Percentiles rank a stretch among this genome's conserved stretches.
phyloP scores from a whole-genome alignment of 2,797 vertebrate genomes.

The Liparis tanakae region DNA sequence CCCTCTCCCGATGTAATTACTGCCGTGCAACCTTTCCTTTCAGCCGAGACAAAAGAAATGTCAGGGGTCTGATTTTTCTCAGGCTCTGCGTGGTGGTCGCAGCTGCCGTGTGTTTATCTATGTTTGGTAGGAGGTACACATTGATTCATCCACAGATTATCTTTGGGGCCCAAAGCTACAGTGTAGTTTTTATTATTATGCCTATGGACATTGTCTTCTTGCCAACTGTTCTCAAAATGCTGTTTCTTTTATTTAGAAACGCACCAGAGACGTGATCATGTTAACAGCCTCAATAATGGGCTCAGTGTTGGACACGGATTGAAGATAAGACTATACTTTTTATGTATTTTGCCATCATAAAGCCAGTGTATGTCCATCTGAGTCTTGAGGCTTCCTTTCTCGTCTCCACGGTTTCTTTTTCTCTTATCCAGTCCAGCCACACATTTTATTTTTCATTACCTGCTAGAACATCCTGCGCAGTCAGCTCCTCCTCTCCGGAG shows the following conservation, averaged over 20 bases:
- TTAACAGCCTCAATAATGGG: conserved; percentile 14
- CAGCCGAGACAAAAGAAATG: conserved; percentile 72
- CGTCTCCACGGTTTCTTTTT: not conserved
- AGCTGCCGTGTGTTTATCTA: conserved; percentile 54
- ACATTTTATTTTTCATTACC: not conserved
- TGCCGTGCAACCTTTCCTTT: conserved; percentile 77
- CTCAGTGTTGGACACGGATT: conserved; percentile 6
- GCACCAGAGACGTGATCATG: conserved; percentile 24
- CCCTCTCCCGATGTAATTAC: conserved; percentile 80
- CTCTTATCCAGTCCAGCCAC: not conserved
- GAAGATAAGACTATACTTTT: conserved; percentile 23
- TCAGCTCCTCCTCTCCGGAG: conserved; percentile 1
- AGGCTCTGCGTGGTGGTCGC: conserved; percentile 49
- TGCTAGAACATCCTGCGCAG: not conserved
- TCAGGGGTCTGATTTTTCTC: conserved; percentile 75
- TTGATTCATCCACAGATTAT: conserved; percentile 47
- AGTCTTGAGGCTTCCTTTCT: conserved; percentile 3
- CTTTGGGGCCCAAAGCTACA: not conserved
- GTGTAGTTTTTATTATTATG: conserved; percentile 29
- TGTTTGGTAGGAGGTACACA: conserved; percentile 36
- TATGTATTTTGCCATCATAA: conserved; percentile 11
- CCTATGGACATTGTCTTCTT: conserved; percentile 20
- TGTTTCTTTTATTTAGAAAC: conserved; percentile 30
- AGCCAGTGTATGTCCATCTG: conserved; percentile 1
- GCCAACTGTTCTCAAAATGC: conserved; percentile 6